These are phyloP conservation scores for Halcyon smyrnensis DNA, from an alignment of 2,797 vertebrate species.

Conservation along the genomic window DNA sequence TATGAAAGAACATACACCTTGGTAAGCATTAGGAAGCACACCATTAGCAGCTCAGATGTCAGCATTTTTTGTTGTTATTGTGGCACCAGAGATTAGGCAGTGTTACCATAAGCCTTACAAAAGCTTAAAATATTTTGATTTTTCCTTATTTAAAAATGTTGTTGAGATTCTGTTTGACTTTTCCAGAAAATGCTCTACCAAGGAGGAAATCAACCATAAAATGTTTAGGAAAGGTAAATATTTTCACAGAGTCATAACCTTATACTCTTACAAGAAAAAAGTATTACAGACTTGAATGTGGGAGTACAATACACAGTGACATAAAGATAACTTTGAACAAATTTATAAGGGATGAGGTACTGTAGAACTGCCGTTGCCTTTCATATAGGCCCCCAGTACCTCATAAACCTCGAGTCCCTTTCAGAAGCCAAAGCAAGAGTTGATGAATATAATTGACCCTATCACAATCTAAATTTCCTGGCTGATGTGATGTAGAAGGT, in stretches of 20 bases:
- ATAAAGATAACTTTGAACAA: not conserved
- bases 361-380: not conserved
- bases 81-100: not conserved
- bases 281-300: not conserved
- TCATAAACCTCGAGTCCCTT: not conserved
- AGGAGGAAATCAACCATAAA: not conserved
- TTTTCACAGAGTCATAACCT: not conserved
- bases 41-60: not conserved
- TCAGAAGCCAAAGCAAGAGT: not conserved
- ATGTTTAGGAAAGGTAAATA: not conserved
- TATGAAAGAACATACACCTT: not conserved
- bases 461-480: constrained; percentile 19
- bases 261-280: not conserved
- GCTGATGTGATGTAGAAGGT: not conserved
- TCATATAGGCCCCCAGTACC: not conserved
- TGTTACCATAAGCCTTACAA: not conserved
- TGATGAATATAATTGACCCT: constrained; percentile 1
- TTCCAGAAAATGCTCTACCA: not conserved
- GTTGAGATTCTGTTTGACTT: not conserved
- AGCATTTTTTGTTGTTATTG: not conserved
- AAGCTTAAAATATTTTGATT: not conserved
- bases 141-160: not conserved
- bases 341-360: not conserved
- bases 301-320: not conserved
- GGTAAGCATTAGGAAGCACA: not conserved